Conservation (phyloP, 2,888 invertebrate genomes). For the Leucophenga maculata region DNA sequence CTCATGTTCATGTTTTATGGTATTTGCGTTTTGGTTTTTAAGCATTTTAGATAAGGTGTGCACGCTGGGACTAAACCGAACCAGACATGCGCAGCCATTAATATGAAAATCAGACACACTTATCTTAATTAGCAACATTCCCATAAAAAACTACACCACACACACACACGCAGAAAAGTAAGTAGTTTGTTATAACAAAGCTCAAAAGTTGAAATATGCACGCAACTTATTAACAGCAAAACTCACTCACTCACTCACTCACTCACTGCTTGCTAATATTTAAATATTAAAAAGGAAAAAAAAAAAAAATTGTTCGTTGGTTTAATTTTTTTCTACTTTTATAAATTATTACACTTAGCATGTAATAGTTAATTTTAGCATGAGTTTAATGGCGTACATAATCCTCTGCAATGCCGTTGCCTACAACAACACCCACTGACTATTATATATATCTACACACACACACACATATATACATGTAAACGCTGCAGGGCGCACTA, state of each 20-base stretch:
- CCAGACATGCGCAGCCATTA: slow-evolving; percentile 47
- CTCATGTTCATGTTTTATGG: slow-evolving; percentile 4
- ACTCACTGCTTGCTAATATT: no score
- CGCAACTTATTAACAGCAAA: slow-evolving; percentile 2
- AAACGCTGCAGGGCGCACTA: neutral
- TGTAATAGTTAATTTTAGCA: slow-evolving; percentile 58
- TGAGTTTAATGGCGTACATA: neutral
- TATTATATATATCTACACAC: neutral
- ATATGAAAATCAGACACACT: slow-evolving; percentile 67
- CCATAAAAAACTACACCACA: slow-evolving; percentile 24
- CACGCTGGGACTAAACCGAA: slow-evolving; percentile 43
- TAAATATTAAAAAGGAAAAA: no score
- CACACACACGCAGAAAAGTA: neutral
- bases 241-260: no score
- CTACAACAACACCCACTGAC: slow-evolving; percentile 7
- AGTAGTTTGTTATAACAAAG: slow-evolving; percentile 19
- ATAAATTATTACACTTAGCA: slow-evolving; percentile 60
- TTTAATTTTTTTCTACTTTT: slow-evolving; percentile 14
- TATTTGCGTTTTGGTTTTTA: slow-evolving; percentile 29
- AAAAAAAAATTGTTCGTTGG: neutral
- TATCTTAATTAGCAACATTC: slow-evolving; percentile 63
- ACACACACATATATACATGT: neutral
- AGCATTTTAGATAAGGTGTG: slow-evolving; percentile 60
- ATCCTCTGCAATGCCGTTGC: neutral
- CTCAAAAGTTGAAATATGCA: slow-evolving; percentile 21